Percentiles rank a stretch among this genome's conserved stretches.
Evolutionary conservation across 2,797 vertebrate species (phyloP).

Genomic region (Nothura maculosa): DNA sequence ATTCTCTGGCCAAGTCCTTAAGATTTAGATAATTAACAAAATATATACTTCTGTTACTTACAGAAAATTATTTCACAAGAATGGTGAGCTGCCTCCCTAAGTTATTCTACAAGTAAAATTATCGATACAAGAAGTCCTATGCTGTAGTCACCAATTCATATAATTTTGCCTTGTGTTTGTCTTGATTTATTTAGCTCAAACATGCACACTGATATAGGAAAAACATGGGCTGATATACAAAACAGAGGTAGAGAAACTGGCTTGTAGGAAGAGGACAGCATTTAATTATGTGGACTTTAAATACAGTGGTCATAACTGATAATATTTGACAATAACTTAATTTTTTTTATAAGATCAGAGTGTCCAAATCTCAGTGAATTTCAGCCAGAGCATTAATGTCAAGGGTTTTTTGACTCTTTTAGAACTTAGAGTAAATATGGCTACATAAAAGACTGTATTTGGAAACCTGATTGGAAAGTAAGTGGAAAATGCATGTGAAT

Average conservation of each 20-base stretch:
- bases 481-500: background rate
- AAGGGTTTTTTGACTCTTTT: background rate
- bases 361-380: background rate
- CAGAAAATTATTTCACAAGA: background rate
- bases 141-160: background rate
- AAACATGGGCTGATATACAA: background rate
- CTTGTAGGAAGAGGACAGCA: background rate
- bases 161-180: background rate
- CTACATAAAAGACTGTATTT: background rate
- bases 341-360: background rate
- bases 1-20: background rate
- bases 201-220: background rate
- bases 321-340: background rate
- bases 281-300: background rate
- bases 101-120: background rate
- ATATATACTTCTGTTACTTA: background rate
- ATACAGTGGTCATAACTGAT: background rate
- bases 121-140: background rate
- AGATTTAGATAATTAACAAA: background rate
- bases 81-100: background rate
- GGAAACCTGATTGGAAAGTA: background rate
- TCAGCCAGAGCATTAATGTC: background rate
- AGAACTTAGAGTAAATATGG: background rate
- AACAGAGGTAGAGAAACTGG: background rate
- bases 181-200: background rate